Percentiles rank a stretch among this genome's conserved stretches.
These are phyloP conservation scores for Sarcophaga subvicina DNA, from an alignment of 2,888 invertebrate genomes.

Conservation along the genomic window DNA sequence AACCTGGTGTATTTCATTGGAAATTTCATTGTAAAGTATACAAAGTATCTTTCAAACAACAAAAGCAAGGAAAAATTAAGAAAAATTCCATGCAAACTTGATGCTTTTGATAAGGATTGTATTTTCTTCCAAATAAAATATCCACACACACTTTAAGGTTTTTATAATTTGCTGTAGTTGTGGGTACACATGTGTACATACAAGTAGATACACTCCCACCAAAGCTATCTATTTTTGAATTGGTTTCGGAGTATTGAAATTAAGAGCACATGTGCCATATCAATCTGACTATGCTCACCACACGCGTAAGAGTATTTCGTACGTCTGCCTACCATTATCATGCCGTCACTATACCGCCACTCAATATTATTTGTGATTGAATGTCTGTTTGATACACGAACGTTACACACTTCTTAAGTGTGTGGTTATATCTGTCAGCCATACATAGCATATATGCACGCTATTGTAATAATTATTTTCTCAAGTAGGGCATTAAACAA, in stretches of 20 bases:
- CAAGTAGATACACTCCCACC: not conserved
- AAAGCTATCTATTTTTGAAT: too few relatives aligned
- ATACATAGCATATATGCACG: conserved; percentile 49
- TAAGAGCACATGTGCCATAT: too few relatives aligned
- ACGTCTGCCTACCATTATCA: too few relatives aligned
- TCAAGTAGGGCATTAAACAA: conserved; percentile 41
- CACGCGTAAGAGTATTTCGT: too few relatives aligned
- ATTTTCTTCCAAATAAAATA: not conserved
- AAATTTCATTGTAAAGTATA: conserved; percentile 22
- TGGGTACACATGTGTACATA: not conserved
- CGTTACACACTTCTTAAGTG: conserved; percentile 51
- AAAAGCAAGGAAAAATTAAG: not conserved
- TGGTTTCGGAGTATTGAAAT: too few relatives aligned
- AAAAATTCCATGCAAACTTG: conserved; percentile 54
- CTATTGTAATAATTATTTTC: conserved; percentile 66
- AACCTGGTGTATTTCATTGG: not conserved
- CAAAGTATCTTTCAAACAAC: not conserved
- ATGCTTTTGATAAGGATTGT: conserved; percentile 58
- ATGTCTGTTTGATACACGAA: conserved; percentile 37
- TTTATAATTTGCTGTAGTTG: conserved; percentile 20
- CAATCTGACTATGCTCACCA: too few relatives aligned
- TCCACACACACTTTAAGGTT: conserved; percentile 29
- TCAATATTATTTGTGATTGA: too few relatives aligned
- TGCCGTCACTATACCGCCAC: too few relatives aligned
- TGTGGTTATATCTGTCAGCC: conserved; percentile 60